A percentile compares a stretch with the other conserved stretches of the same genome.
Conservation (phyloP, 1,140 invertebrate species). For the Arion vulgaris region DNA sequence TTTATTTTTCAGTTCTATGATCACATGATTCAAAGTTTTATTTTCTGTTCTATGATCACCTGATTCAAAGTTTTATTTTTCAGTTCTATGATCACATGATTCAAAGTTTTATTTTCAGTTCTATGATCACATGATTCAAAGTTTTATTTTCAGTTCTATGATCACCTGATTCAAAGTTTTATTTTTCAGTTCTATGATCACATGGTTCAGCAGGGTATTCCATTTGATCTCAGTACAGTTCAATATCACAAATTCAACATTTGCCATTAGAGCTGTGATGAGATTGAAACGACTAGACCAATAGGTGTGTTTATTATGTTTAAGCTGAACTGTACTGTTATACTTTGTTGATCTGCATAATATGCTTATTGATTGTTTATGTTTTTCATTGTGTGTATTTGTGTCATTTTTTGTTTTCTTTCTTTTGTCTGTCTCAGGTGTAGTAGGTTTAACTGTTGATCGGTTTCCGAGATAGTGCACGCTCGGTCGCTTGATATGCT, state of each 20-base stretch:
- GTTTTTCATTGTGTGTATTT: background rate
- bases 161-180: too few relatives aligned
- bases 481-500: too few relatives aligned
- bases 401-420: background rate
- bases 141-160: too few relatives aligned
- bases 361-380: background rate
- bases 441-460: too few relatives aligned
- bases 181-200: constrained; percentile 56
- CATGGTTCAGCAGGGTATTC: constrained; percentile 40
- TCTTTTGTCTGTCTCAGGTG: background rate
- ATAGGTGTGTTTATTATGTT: background rate
- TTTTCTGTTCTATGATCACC: too few relatives aligned
- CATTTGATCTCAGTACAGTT: constrained; percentile 49
- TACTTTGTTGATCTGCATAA: background rate
- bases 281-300: constrained; percentile 45
- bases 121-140: too few relatives aligned
- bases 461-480: too few relatives aligned
- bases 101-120: too few relatives aligned
- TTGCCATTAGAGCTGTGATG: constrained; percentile 63
- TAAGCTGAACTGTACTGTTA: background rate
- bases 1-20: too few relatives aligned
- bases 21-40: too few relatives aligned
- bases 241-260: constrained; percentile 53
- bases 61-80: too few relatives aligned
- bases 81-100: too few relatives aligned